phyloP scores from a whole-genome alignment of 2,797 vertebrate species.

The Thaleichthys pacificus region DNA sequence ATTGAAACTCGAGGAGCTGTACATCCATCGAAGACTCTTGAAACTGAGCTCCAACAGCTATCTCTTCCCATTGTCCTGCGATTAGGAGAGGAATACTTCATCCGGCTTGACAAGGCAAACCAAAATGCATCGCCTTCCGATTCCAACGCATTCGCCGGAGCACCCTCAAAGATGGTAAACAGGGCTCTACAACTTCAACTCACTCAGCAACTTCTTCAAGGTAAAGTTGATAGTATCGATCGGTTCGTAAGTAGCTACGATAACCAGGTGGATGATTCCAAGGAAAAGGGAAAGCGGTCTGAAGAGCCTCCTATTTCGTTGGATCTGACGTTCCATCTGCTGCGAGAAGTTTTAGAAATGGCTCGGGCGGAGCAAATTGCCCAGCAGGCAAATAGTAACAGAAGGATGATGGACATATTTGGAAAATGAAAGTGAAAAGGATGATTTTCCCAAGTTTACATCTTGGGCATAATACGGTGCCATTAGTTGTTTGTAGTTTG shows the following conservation, averaged over 20 bases:
- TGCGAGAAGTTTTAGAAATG: conserved; percentile 88
- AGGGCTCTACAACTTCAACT: conserved; percentile 61
- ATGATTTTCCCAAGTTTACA: conserved; percentile 62
- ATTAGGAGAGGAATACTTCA: conserved; percentile 82
- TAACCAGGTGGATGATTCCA: conserved; percentile 27
- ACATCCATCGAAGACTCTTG: conserved; percentile 7
- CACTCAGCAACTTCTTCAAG: conserved; percentile 59
- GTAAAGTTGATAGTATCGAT: conserved; percentile 39
- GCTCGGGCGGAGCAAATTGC: conserved; percentile 83
- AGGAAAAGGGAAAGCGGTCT: conserved; percentile 71
- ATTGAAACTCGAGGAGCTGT: conserved; percentile 52
- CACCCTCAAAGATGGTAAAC: conserved; percentile 68
- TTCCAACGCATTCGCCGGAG: conserved; percentile 17
- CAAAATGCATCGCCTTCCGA: conserved; percentile 34
- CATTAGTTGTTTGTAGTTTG: conserved; percentile 67
- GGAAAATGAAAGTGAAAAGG: conserved; percentile 81
- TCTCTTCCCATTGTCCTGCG: conserved; percentile 73
- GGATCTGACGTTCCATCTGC: conserved; percentile 91
- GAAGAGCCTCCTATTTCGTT: conserved; percentile 85
- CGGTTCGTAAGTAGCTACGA: conserved; percentile 42
- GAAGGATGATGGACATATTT: conserved; percentile 86
- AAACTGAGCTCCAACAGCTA: conserved; percentile 19
- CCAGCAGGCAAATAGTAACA: conserved; percentile 87
- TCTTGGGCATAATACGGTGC: conserved; percentile 66
- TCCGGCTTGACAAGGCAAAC: conserved; percentile 70